Conservation (phyloP, 2,888 invertebrate species). For the Heliconius hortense region DNA sequence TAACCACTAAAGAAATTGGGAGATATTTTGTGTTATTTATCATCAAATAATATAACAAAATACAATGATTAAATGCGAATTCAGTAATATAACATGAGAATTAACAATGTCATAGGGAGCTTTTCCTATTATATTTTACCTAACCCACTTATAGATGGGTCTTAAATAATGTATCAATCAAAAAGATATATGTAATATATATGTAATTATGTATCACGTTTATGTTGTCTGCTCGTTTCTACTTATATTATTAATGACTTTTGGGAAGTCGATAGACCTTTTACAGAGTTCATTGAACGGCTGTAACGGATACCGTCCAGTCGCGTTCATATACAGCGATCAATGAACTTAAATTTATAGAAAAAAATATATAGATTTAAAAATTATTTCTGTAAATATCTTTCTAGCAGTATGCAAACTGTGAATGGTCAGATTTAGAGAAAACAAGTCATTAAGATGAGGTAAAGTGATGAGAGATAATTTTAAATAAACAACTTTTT, state of each 20-base stretch:
- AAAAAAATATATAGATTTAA: not conserved
- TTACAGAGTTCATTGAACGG: slow-evolving; percentile 39
- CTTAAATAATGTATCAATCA: not conserved
- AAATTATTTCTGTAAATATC: not conserved
- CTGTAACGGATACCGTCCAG: slow-evolving; percentile 29
- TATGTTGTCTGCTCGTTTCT: slow-evolving; percentile 4
- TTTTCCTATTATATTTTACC: not conserved
- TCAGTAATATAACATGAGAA: not conserved
- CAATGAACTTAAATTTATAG: slow-evolving; percentile 28
- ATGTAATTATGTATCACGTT: not conserved
- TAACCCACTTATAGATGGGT: not conserved
- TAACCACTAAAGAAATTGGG: too few relatives aligned
- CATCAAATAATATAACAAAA: not conserved
- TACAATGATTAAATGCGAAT: not conserved
- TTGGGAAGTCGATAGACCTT: not conserved
- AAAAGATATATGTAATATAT: not conserved
- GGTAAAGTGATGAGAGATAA: not conserved
- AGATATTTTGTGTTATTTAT: not conserved
- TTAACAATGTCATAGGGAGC: not conserved
- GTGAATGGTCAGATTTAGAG: not conserved
- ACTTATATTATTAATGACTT: slow-evolving; percentile 18
- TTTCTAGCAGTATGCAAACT: not conserved
- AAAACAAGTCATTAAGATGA: not conserved
- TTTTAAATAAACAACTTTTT: not conserved
- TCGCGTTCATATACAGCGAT: slow-evolving; percentile 26